Evolutionary conservation across 2,797 vertebrate species (phyloP).

Genomic region (Typhlichthys eigenmanni): DNA sequence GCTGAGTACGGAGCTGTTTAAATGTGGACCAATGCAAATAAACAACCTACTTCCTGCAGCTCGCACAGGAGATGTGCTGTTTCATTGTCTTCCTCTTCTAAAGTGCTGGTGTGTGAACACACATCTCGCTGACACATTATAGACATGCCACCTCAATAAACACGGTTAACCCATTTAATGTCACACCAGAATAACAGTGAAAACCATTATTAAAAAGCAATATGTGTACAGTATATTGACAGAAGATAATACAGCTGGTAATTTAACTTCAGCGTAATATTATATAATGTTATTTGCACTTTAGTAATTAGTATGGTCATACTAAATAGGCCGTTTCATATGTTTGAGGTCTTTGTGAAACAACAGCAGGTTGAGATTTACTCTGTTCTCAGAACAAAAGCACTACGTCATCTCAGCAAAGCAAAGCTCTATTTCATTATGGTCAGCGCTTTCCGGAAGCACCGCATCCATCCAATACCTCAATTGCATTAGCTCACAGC

Average conservation of each 20-base stretch:
- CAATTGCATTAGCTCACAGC: constrained; percentile 72
- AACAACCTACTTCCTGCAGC: constrained; percentile 69
- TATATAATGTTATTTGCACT: constrained; percentile 49
- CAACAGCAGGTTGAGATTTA: constrained; percentile 65
- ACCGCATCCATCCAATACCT: constrained; percentile 69
- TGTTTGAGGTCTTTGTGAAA: constrained; percentile 50
- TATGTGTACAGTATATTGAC: constrained; percentile 43
- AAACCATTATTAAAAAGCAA: constrained; percentile 41
- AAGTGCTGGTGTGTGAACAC: constrained; percentile 37
- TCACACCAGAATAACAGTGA: constrained; percentile 19
- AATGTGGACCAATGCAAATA: constrained; percentile 71
- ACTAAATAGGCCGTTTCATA: constrained; percentile 51
- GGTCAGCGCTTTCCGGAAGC: constrained; percentile 79
- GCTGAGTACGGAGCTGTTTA: constrained; percentile 62
- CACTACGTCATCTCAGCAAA: constrained; percentile 67
- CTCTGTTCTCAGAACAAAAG: constrained; percentile 64
- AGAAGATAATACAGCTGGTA: constrained; percentile 49
- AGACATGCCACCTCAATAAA: constrained; percentile 30
- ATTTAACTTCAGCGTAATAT: constrained; percentile 45
- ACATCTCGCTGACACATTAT: constrained; percentile 41
- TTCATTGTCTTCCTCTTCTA: constrained; percentile 37
- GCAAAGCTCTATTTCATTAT: constrained; percentile 65
- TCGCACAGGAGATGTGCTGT: constrained; percentile 50
- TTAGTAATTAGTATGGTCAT: constrained; percentile 49
- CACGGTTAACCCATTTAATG: constrained; percentile 47